A percentile compares a stretch with the other conserved stretches of the same genome.
Conservation (phyloP, 2,888 invertebrate species). For the Aspidiotus rigidus region DNA sequence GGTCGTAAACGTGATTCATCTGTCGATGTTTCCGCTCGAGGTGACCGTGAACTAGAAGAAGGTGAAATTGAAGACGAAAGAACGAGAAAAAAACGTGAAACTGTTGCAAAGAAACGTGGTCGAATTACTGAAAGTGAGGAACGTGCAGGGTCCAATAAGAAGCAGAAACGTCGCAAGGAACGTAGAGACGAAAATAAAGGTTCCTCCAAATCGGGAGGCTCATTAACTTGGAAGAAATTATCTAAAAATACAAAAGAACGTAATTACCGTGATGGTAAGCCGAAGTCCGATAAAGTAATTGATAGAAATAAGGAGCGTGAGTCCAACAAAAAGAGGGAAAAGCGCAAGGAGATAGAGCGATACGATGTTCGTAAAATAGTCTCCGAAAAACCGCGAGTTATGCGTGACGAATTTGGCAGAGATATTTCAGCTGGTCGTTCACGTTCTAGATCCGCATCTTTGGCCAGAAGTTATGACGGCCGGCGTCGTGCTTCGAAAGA, state of each 20-base stretch:
- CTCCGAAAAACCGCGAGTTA: constrained; percentile 55
- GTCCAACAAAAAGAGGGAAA: constrained; percentile 47
- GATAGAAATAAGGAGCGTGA: constrained; percentile 40
- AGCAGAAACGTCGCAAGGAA: constrained; percentile 39
- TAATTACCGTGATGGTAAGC: constrained; percentile 61
- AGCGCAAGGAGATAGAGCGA: constrained; percentile 67
- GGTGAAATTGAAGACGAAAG: constrained; percentile 34
- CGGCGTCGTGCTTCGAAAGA: constrained; percentile 37
- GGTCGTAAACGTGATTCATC: constrained; percentile 20
- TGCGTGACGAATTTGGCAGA: constrained; percentile 64
- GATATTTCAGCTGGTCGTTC: constrained; percentile 47
- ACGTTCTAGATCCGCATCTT: constrained; percentile 37
- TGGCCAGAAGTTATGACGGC: constrained; percentile 36
- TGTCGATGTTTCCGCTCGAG: not conserved
- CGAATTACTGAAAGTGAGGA: constrained; percentile 10
- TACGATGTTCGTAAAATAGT: constrained; percentile 75
- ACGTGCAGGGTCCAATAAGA: constrained; percentile 30
- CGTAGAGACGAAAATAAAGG: constrained; percentile 43
- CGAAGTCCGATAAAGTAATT: constrained; percentile 45
- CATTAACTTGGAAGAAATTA: constrained; percentile 65
- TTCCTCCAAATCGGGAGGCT: constrained; percentile 48
- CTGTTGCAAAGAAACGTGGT: not conserved
- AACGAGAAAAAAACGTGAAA: constrained; percentile 20
- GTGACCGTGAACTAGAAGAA: constrained; percentile 20
- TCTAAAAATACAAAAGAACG: constrained; percentile 67